Conservation (phyloP, 2,888 invertebrate species). For the Isoperla grammatica region DNA sequence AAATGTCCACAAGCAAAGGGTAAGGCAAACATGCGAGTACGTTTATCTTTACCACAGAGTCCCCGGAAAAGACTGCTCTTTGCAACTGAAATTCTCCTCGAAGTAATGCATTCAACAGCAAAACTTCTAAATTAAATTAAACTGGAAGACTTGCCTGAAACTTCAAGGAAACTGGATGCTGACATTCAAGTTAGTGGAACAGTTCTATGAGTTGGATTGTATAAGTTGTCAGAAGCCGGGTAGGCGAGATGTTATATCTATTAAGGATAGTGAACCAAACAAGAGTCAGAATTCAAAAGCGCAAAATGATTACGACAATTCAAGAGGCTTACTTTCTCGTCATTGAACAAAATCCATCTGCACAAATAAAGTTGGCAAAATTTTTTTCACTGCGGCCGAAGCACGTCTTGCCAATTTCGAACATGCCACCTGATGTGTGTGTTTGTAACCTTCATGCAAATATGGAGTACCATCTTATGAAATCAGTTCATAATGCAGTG, state of each 20-base stretch:
- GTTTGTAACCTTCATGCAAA: conserved; percentile 16
- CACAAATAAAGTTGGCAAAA: not conserved
- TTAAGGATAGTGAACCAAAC: not conserved
- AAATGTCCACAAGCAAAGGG: not conserved
- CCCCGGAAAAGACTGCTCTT: not conserved
- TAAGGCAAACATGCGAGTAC: no score
- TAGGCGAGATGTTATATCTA: not conserved
- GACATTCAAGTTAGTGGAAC: not conserved
- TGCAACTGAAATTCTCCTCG: not conserved
- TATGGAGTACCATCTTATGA: conserved; percentile 14
- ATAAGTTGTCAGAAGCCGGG: not conserved
- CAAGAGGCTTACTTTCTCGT: not conserved
- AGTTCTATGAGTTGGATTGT: not conserved
- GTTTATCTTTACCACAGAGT: not conserved
- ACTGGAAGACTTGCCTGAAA: not conserved
- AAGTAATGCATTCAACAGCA: not conserved
- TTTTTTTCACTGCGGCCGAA: not conserved
- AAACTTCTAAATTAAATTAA: not conserved
- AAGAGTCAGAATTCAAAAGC: not conserved
- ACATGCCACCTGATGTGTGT: conserved; percentile 15
- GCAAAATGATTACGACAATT: not conserved
- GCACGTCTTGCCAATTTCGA: not conserved
- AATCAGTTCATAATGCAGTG: conserved; percentile 7
- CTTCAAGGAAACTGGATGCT: not conserved
- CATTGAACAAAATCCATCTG: not conserved